These are phyloP conservation scores for Panzeria rudis DNA, from an alignment of 2,888 invertebrate species.

Conservation along the genomic window DNA sequence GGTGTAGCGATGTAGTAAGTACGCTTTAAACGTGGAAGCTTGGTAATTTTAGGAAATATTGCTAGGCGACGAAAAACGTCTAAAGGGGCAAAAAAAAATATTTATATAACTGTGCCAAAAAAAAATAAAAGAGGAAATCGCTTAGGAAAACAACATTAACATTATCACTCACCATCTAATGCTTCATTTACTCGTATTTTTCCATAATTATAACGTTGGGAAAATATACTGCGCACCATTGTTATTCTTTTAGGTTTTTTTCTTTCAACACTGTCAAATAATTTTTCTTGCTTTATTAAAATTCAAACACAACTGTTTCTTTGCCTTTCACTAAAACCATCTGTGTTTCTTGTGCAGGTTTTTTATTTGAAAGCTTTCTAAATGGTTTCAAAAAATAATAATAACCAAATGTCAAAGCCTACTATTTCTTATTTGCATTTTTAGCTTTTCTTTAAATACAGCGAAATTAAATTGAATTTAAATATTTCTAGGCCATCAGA, in stretches of 20 bases:
- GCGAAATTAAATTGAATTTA: neutral
- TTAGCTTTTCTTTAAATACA: neutral
- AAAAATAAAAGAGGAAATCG: neutral
- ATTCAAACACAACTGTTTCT: conserved; percentile 28
- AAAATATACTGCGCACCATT: conserved; percentile 79
- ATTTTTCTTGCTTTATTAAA: neutral
- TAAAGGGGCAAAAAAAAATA: conserved; percentile 47
- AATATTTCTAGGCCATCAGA: conserved; percentile 11
- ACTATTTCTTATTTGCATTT: conserved; percentile 38
- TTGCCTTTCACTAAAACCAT: conserved; percentile 14
- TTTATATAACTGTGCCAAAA: neutral
- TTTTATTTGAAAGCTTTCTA: conserved; percentile 59
- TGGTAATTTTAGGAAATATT: conserved; percentile 77
- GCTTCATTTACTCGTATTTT: conserved; percentile 76
- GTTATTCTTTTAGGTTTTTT: neutral
- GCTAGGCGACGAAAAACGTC: conserved; percentile 75
- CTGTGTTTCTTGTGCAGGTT: conserved; percentile 47
- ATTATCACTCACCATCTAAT: conserved; percentile 76
- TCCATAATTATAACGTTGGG: conserved; percentile 76
- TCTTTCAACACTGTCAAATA: neutral
- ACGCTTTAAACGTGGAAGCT: conserved; percentile 74
- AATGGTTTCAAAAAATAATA: conserved; percentile 22
- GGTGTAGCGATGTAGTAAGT: conserved; percentile 72
- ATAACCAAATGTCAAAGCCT: conserved; percentile 68
- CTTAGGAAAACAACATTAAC: conserved; percentile 18